Conservation (phyloP, 2,888 invertebrate species). For the Kuschelorhynchus macadamiae region DNA sequence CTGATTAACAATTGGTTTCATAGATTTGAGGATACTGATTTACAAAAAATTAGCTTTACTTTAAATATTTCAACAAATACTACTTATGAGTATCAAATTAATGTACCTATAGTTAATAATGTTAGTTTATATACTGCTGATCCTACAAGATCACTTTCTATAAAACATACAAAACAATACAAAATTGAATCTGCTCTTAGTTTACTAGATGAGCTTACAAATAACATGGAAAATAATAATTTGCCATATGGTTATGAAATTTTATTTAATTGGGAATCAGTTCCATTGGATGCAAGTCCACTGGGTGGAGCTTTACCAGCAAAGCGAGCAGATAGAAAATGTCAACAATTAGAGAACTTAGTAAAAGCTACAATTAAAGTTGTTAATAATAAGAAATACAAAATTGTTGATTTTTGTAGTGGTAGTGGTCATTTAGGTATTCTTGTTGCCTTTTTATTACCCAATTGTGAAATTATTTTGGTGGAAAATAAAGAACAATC, state of each 20-base stretch:
- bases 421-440: constrained; percentile 95
- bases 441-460: constrained; percentile 83
- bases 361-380: constrained; percentile 82
- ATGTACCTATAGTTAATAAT: constrained; percentile 67
- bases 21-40: constrained; percentile 59
- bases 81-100: too few species aligned
- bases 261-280: constrained; percentile 77
- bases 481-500: constrained; percentile 95
- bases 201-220: constrained; percentile 68
- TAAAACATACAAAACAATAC: constrained; percentile 80
- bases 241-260: constrained; percentile 67
- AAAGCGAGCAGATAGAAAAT: constrained; percentile 81
- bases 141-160: constrained; percentile 81
- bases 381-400: constrained; percentile 70
- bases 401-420: constrained; percentile 94
- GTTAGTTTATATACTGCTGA: constrained; percentile 85
- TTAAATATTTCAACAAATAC: background rate
- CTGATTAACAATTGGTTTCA: constrained; percentile 77
- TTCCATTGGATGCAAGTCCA: constrained; percentile 84
- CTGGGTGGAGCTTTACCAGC: constrained; percentile 84
- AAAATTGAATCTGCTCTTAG: constrained; percentile 78
- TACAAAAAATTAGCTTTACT: constrained; percentile 39
- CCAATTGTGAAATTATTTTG: constrained; percentile 83
- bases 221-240: constrained; percentile 64
- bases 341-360: constrained; percentile 89